Conservation (phyloP, 2,113 vertebrate genomes). For the Corythaixoides concolor region DNA sequence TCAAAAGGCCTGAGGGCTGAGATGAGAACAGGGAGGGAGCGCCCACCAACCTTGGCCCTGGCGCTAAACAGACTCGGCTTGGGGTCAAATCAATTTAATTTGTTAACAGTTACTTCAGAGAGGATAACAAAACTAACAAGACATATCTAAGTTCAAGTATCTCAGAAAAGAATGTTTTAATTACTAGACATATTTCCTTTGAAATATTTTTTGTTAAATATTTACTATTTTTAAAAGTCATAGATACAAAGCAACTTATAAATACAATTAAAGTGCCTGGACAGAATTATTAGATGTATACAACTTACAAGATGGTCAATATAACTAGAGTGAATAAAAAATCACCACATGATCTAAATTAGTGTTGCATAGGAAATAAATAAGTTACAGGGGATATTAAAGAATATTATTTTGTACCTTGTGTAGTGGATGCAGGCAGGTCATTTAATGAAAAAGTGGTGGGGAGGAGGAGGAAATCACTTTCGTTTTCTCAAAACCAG, state of each 20-base stretch:
- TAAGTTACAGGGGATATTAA: slow-evolving; percentile 1
- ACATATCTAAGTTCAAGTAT: neutral
- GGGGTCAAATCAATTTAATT: too few relatives aligned
- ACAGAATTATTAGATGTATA: neutral
- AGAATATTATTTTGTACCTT: neutral
- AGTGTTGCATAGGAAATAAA: neutral
- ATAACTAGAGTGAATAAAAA: neutral
- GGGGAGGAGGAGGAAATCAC: neutral
- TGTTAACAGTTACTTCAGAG: too few relatives aligned
- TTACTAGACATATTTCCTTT: neutral
- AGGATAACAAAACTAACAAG: too few relatives aligned
- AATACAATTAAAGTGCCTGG: neutral
- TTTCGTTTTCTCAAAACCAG: neutral
- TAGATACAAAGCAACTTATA: neutral
- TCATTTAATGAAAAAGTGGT: neutral
- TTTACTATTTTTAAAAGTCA: neutral
- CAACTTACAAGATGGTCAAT: neutral
- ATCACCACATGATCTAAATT: neutral
- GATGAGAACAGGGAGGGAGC: too few relatives aligned
- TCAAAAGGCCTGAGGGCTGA: too few relatives aligned
- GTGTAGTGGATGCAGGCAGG: neutral
- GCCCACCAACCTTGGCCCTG: too few relatives aligned
- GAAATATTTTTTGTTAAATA: neutral
- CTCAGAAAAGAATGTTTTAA: neutral
- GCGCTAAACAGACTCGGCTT: too few relatives aligned